These are phyloP conservation scores for Busseola fusca DNA, from an alignment of 2,888 invertebrate species.

Conservation along the genomic window DNA sequence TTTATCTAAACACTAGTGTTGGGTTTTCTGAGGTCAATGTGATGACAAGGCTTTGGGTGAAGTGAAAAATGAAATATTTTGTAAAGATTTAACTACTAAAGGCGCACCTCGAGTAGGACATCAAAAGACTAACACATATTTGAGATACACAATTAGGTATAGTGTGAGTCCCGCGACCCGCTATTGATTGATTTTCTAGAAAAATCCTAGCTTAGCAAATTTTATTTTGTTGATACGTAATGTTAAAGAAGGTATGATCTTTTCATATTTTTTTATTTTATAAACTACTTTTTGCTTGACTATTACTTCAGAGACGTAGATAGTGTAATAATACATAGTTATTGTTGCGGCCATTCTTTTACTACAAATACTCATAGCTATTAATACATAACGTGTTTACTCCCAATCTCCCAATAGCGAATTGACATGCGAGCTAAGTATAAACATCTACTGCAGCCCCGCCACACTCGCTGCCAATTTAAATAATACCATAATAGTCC, in stretches of 20 bases:
- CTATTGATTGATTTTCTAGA: neutral
- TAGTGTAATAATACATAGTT: neutral
- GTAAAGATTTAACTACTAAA: neutral
- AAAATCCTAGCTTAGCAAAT: neutral
- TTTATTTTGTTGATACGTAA: neutral
- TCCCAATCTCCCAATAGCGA: neutral
- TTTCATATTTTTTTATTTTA: neutral
- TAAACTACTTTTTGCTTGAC: too few species aligned
- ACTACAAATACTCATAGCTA: neutral
- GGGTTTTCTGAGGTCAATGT: neutral
- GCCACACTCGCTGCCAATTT: slow-evolving; percentile 27
- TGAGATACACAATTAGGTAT: neutral
- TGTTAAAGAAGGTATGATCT: neutral
- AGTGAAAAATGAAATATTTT: neutral
- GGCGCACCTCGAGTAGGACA: neutral
- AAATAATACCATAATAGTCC: slow-evolving; percentile 41
- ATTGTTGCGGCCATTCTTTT: neutral
- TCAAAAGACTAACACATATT: neutral
- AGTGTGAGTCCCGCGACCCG: neutral
- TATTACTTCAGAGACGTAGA: neutral
- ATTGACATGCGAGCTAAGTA: slow-evolving; percentile 7
- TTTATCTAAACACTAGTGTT: neutral
- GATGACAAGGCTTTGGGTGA: neutral
- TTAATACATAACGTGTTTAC: neutral
- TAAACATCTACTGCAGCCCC: neutral